Evolutionary conservation across 2,113 vertebrate genomes (phyloP), one percentile per base, ranked within the genome.

Genomic region (Leucopsar rothschildi): DNA sequence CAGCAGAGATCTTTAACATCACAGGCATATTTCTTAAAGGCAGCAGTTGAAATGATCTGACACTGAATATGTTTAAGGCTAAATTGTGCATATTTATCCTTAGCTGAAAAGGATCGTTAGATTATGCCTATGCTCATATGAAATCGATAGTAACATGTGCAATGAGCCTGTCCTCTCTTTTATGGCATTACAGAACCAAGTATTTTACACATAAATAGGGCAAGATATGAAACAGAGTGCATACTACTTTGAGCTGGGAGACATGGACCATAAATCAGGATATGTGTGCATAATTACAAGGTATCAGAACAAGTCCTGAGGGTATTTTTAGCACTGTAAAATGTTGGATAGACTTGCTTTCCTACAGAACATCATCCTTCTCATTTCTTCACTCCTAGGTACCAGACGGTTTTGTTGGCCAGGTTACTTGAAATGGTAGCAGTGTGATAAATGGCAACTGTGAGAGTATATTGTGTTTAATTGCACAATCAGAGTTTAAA

Each of bases 71-170:
- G 69, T 92, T 87, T 95, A 92, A 94, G 84, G 88, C 84, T 91
- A 95, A 96, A 96, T 90, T 97, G 90, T 96, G 96, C 93, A 92
- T 97, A 95, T 96, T 97, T 97, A 93, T 96, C 92, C 92, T 93
- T 86, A 91, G 92, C 64, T 93, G 95, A 92, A 95, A 96, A 95
- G 96, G 86, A 89, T 95, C 95, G 93, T 97, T 97, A 93, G 96
- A 85, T 89, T 96, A 90, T 96, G 75, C 89, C 87, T 61, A 20
- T 92, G 93, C 85, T 96, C 53, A 10, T 68, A 91, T 79, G 53
- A 96, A 96, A 91, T 93, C 10, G 2, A 92, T 95, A 95, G 82
- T 95, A 97, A 96, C 94, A 90, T 96, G 97, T 96, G 94, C 92
- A 98, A 91, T 95, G 90, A 97, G 91, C 94, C 96, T 95, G 70